Evolutionary conservation across 2,888 invertebrate species (phyloP).

Genomic region (Heliothis peltigera): DNA sequence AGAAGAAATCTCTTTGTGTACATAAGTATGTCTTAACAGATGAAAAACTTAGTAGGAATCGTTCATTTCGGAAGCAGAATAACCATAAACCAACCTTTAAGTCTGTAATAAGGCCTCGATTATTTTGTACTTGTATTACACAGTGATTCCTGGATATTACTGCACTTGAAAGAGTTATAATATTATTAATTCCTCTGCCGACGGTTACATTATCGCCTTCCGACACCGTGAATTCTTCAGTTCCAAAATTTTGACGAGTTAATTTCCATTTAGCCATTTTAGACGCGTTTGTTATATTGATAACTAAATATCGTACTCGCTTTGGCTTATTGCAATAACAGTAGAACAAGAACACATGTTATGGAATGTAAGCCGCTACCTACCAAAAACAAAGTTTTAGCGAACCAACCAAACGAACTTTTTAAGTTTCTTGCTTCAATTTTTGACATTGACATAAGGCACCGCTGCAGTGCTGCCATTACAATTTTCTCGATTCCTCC

Average conservation of each 20-base stretch:
- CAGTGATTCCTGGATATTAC: constrained; percentile 85
- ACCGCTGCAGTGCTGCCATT: too few relatives aligned
- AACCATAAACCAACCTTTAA: constrained; percentile 73
- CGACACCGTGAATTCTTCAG: constrained; percentile 73
- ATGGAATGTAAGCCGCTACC: not conserved
- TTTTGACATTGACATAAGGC: constrained; percentile 2
- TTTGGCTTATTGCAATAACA: not conserved
- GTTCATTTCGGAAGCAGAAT: not conserved
- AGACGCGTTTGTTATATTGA: not conserved
- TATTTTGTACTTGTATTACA: constrained; percentile 70
- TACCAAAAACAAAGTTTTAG: not conserved
- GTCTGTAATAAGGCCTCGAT: constrained; percentile 78
- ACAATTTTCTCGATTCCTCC: too few relatives aligned
- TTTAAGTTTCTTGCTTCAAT: too few relatives aligned
- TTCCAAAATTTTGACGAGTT: constrained; percentile 74
- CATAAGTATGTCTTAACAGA: too few relatives aligned
- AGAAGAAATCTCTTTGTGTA: too few relatives aligned
- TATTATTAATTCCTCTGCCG: constrained; percentile 78
- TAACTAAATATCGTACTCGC: constrained; percentile 1
- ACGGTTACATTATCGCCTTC: constrained; percentile 80
- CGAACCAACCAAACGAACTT: not conserved
- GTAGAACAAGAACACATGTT: constrained; percentile 5
- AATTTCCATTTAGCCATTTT: constrained; percentile 84
- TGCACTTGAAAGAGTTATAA: constrained; percentile 77
- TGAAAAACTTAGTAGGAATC: too few relatives aligned